Base-by-base conservation (phyloP, 1,140 invertebrate species). In the Temnothorax nylanderi region DNA sequence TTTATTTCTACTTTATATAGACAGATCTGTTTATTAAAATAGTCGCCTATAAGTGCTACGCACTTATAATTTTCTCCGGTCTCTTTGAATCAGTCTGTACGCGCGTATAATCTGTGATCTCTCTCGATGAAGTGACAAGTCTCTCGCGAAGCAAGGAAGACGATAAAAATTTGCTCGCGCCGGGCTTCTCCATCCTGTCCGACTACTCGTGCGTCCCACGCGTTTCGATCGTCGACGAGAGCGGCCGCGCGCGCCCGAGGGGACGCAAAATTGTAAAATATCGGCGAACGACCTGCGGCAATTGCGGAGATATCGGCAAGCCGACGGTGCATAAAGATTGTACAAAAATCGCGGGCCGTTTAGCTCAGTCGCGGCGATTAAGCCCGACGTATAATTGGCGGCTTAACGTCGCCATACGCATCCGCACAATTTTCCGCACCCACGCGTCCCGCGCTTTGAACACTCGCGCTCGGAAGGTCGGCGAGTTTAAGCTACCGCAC, bases 241-340 rank as follows among this genome's bases (percentile, higher is more conserved):
- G 16, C 47, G 32, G 44, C 8, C 51, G 54, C 13, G 54, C 41
- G 26, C 49, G 47, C 49, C 13, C 54, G 64, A 72, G 64, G 58
- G 86, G 81, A 62, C n/a, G 34, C 64, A 58, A 88, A 91, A 92
- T 93, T 85, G 87, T 92, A 74, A 92, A 92, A 92, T 93, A 92
- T 88, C 58, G 80, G 51, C 82, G 44, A 77, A 56, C 62, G 62
- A 69, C 54, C 60, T 18, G 72, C n/a, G 64, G 86, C 88, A 91
- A 91, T 94, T 85, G 89, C 88, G 87, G 87, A 89, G 88, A 89
- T 93, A 93, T 91, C 86, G 89, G 86, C 86, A 85, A 82, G 26
- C 78, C 62, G 32, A 41, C 78, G 11, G 21, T 18, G 60, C 34
- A 75, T 58, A 71, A 69, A 90, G 67, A 37, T 56, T 7, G 71